Percentiles rank a stretch among this genome's conserved stretches.
phyloP scores from a whole-genome alignment of 2,113 vertebrate genomes.

The Stercorarius parasiticus region DNA sequence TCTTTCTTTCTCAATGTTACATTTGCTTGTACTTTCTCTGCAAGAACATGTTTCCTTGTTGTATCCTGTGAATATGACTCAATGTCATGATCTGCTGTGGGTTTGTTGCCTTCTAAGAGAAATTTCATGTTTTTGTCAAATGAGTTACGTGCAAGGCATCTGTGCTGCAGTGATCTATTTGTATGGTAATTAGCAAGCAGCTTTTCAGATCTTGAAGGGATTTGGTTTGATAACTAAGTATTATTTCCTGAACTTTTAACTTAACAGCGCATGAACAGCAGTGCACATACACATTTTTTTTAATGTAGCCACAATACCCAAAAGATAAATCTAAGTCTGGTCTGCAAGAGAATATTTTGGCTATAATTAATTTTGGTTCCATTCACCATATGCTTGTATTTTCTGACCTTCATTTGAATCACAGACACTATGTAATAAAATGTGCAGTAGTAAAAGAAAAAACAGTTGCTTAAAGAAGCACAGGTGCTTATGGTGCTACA shows the following conservation, averaged over 20 bases:
- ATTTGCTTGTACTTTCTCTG: neutral
- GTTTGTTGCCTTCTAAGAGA: neutral
- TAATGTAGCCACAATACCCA: conserved; percentile 21
- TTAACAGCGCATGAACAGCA: conserved; percentile 35
- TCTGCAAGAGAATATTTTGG: conserved; percentile 4
- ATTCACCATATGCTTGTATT: conserved; percentile 37
- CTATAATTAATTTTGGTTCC: conserved; percentile 65
- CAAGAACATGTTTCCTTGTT: neutral
- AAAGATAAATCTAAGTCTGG: conserved; percentile 58
- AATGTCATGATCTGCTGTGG: neutral
- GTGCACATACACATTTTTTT: neutral
- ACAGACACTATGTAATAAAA: conserved; percentile 15
- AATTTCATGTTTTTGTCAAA: neutral
- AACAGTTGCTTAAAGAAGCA: neutral
- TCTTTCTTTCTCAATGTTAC: neutral
- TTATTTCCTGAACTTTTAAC: conserved; percentile 57
- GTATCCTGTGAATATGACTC: neutral
- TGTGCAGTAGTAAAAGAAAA: conserved; percentile 3
- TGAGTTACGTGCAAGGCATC: conserved; percentile 51
- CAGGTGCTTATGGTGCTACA: neutral
- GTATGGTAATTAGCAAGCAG: conserved; percentile 69
- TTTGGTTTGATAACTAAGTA: conserved; percentile 62
- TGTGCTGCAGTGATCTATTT: conserved; percentile 40
- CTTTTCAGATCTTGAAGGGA: conserved; percentile 66
- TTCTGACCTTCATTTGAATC: conserved; percentile 61